Evolutionary conservation across 2,888 invertebrate species (phyloP).

Genomic region (Eupithecia tripunctaria): DNA sequence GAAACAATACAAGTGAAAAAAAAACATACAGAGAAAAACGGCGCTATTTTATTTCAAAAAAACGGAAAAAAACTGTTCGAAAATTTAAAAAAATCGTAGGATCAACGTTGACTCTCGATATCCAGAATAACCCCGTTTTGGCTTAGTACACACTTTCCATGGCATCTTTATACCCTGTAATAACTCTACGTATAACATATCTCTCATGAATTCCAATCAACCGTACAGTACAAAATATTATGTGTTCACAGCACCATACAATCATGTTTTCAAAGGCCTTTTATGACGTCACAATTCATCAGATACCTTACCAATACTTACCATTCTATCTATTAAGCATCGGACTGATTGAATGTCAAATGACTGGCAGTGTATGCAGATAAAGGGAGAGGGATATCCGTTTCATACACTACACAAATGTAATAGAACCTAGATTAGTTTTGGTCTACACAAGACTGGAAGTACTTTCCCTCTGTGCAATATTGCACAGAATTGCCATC

Average conservation of each 20-base stretch:
- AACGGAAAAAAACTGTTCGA: no score
- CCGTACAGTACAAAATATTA: slow-evolving; percentile 15
- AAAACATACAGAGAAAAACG: no score
- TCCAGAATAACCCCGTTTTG: no score
- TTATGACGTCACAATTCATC: slow-evolving; percentile 33
- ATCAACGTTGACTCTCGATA: no score
- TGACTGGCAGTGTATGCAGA: slow-evolving; percentile 48
- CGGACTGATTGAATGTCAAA: slow-evolving; percentile 49
- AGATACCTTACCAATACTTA: slow-evolving; percentile 36
- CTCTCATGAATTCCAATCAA: background rate
- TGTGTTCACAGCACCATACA: slow-evolving; percentile 12
- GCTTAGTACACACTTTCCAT: no score
- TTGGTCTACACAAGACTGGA: background rate
- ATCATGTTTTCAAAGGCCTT: slow-evolving; percentile 31
- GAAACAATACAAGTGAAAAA: no score
- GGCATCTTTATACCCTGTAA: no score
- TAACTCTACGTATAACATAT: background rate
- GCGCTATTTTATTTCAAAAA: no score
- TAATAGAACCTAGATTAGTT: background rate
- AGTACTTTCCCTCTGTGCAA: no score
- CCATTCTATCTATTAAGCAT: slow-evolving; percentile 28
- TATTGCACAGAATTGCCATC: no score
- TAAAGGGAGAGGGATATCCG: background rate
- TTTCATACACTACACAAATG: background rate
- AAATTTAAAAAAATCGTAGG: no score